Evolutionary conservation across 2,797 vertebrate species (phyloP).

Genomic region (Onychomys arenicola): DNA sequence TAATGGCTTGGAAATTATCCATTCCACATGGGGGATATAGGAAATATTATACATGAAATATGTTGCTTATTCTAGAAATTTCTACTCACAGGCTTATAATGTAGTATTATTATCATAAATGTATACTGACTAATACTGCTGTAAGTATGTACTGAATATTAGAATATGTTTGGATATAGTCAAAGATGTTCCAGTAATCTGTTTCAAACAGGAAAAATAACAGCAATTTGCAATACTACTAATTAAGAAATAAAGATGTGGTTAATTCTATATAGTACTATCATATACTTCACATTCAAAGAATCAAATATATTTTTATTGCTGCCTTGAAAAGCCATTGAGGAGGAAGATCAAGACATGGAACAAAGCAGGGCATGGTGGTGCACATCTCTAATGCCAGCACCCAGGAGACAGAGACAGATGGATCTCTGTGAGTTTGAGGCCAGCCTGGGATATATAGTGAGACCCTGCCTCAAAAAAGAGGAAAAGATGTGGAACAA

Average conservation of each 20-base stretch:
- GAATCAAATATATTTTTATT: neutral
- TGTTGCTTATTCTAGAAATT: neutral
- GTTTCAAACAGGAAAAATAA: neutral
- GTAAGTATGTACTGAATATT: neutral
- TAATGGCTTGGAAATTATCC: neutral
- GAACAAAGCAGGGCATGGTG: neutral
- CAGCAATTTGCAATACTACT: neutral
- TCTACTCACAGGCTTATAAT: neutral
- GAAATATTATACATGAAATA: neutral
- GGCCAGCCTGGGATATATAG: neutral
- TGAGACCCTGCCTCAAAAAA: neutral
- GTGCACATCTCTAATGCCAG: neutral
- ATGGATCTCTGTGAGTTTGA: neutral
- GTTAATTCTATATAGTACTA: neutral
- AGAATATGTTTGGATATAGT: neutral
- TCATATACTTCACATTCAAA: neutral
- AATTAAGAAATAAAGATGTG: slow-evolving; percentile 18
- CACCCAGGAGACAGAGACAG: neutral
- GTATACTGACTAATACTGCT: neutral
- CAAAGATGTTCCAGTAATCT: neutral
- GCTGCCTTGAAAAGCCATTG: slow-evolving; percentile 11
- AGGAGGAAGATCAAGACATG: neutral
- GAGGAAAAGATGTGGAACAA: neutral
- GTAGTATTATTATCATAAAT: neutral
- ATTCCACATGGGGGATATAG: neutral